phyloP scores from a whole-genome alignment of 92 coral and sea anemone species.

The Actinostola sp. region DNA sequence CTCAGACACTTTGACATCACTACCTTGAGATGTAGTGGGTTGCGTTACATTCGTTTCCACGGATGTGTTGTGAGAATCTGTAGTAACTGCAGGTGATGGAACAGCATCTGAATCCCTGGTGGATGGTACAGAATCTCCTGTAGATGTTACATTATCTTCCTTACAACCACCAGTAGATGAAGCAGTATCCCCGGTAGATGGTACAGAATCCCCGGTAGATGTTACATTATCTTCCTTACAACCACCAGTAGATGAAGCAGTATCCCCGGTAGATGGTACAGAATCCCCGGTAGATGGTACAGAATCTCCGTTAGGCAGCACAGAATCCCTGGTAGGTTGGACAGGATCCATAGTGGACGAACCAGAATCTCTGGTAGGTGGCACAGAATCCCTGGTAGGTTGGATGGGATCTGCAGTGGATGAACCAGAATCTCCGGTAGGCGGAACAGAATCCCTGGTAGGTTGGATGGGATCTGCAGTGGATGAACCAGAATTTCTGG shows the following conservation, averaged over 20 bases:
- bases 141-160: not conserved
- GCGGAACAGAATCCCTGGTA: not conserved
- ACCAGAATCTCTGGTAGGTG: not conserved
- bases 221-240: not conserved
- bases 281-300: not conserved
- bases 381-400: not conserved
- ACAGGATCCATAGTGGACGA: not conserved
- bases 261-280: slow-evolving; percentile 15
- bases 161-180: not conserved
- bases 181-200: not conserved
- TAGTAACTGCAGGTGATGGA: not conserved
- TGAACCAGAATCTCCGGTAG: not conserved
- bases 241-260: not conserved
- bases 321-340: not conserved
- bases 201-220: slow-evolving; percentile 14
- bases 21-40: slow-evolving; percentile 3
- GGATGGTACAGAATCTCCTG: not conserved
- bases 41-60: not conserved
- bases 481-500: not conserved
- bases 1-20: slow-evolving; percentile 9
- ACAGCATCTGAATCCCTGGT: not conserved
- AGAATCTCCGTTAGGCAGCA: not conserved
- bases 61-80: slow-evolving; percentile 1
- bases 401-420: not conserved
- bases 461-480: not conserved